Percentiles rank a stretch among this genome's conserved stretches.
Conservation (phyloP, 2,888 invertebrate genomes). For the Agrotis exclamationis region DNA sequence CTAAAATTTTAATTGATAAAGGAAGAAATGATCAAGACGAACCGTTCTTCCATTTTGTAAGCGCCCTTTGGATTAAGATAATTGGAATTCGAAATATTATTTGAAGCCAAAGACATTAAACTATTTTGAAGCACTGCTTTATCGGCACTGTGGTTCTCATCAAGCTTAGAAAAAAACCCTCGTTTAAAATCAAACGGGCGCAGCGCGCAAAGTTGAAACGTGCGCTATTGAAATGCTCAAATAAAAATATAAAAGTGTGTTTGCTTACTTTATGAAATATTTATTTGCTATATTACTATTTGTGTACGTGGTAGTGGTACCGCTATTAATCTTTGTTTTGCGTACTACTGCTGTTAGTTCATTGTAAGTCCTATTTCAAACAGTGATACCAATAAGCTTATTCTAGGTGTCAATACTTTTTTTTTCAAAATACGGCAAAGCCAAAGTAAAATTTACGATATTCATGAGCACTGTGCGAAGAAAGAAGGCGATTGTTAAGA, state of each 20-base stretch:
- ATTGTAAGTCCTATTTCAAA: background rate
- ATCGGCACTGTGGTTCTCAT: constrained; percentile 1
- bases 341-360: background rate
- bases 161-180: constrained; percentile 30
- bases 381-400: background rate
- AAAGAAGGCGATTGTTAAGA: too few species aligned
- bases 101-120: too few species aligned
- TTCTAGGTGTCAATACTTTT: background rate
- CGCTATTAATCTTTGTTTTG: too few species aligned
- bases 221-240: constrained; percentile 61
- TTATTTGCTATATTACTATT: constrained; percentile 43
- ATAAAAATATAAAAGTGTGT: constrained; percentile 66
- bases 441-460: too few species aligned
- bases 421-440: background rate
- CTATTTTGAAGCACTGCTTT: background rate
- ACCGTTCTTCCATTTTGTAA: too few species aligned
- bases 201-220: constrained; percentile 50
- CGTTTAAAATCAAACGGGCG: constrained; percentile 45
- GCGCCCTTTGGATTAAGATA: background rate
- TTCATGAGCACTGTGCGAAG: too few species aligned
- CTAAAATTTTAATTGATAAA: too few species aligned
- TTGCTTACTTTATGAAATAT: constrained; percentile 67
- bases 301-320: background rate
- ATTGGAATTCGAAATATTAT: background rate
- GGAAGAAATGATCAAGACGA: too few species aligned